Conservation (phyloP, 1,140 invertebrate genomes). For the Diprion similis region DNA sequence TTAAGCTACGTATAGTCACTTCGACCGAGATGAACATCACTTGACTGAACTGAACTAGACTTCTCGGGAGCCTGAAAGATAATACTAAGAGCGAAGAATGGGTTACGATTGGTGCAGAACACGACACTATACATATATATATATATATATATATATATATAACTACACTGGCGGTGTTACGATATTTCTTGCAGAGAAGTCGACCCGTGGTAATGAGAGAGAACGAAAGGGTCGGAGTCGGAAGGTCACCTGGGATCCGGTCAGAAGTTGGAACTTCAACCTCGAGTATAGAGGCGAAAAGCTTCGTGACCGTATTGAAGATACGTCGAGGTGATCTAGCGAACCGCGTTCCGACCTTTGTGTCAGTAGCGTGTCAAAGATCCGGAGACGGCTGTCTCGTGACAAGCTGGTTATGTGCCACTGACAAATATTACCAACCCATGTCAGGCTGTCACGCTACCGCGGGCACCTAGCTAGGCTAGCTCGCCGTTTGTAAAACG, state of each 20-base stretch:
- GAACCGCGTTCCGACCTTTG: not conserved
- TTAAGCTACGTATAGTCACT: not conserved
- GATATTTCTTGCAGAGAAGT: too few relatives aligned
- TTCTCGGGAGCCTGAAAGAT: not conserved
- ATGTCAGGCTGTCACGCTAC: not conserved
- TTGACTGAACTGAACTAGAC: not conserved
- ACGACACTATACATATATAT: too few relatives aligned
- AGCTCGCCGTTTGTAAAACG: too few relatives aligned
- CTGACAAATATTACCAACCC: conserved; percentile 3
- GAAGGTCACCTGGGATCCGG: not conserved
- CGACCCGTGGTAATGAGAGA: too few relatives aligned
- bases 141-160: too few relatives aligned
- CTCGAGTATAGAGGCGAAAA: not conserved
- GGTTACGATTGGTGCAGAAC: not conserved
- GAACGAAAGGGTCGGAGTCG: not conserved
- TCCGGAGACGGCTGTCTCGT: not conserved
- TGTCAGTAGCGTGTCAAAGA: not conserved
- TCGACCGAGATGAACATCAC: not conserved
- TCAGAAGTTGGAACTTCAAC: not conserved
- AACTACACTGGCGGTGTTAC: too few relatives aligned
- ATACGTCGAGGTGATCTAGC: not conserved
- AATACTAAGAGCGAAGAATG: not conserved
- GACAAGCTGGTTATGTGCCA: not conserved
- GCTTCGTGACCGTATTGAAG: not conserved
- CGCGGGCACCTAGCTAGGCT: too few relatives aligned